Evolutionary conservation across 2,113 vertebrate species (phyloP), one percentile per base, ranked within the genome.

Genomic region (Oenanthe oenanthe): DNA sequence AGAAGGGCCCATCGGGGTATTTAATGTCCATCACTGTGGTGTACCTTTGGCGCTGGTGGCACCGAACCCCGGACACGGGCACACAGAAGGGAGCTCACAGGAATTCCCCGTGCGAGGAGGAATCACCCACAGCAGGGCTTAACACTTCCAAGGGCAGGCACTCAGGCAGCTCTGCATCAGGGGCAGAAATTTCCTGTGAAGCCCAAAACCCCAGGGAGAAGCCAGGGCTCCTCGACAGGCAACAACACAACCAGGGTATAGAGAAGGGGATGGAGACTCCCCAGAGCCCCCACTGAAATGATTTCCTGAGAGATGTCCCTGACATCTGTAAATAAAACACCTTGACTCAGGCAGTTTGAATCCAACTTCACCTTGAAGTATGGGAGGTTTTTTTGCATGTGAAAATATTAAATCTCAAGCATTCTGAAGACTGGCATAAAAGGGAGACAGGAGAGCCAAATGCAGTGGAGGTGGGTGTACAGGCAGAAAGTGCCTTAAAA

Each of bases 211-310:
- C 13, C 13, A 9, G 28, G 19, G 36, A n/a, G 36, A 79, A 68
- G 0, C 50, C 50, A 51, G 6, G 31, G 62, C 14, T 78, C 26
- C 66, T 75, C 32, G 18, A 63, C 7, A 2, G 1, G 22, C 53
- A n/a, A 11, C 26, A 28, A 7, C 0, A 3, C 8, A 38, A 7
- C 12, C 0, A 1, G 77, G 54, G 25, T 21, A 48, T 40, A 62
- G 26, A 24, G 9, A 38, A 74, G 61, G 0, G 6, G 38, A 31
- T 0, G 6, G 50, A 24, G 42, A 29, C 45, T 66, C 54, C 75
- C 51, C n/a, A 91, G 28, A 3, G 15, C 78, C 75, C 56, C 63
- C 6, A 17, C 24, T 31, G 29, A 50, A 62, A 60, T 6, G 19
- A 6, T 76, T 60, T 88, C 25, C 57, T 65, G 21, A 36, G 51